phyloP scores from a whole-genome alignment of 2,888 invertebrate genomes.

The Drosophila monieri region DNA sequence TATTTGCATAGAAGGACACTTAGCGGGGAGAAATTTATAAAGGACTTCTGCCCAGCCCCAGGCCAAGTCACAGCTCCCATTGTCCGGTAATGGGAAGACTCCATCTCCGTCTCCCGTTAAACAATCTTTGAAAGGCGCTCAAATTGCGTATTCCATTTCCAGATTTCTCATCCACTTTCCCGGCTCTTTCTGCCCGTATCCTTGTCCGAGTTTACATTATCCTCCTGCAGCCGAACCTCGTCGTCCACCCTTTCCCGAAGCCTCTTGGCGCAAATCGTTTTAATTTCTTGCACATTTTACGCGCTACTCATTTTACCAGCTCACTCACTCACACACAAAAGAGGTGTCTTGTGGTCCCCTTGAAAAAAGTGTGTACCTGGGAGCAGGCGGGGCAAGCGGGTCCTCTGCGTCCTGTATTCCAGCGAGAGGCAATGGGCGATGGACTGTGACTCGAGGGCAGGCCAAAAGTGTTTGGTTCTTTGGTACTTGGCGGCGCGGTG shows the following conservation, averaged over 20 bases:
- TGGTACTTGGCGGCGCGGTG: conserved; percentile 63
- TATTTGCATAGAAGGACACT: conserved; percentile 38
- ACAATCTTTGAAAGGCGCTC: conserved; percentile 33
- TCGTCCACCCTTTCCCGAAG: conserved; percentile 19
- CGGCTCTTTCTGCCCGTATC: conserved; percentile 14
- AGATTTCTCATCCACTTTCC: conserved; percentile 32
- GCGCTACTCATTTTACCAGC: conserved; percentile 46
- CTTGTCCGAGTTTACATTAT: conserved; percentile 28
- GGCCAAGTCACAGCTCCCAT: conserved; percentile 6
- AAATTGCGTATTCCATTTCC: conserved; percentile 50
- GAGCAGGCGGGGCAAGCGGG: neutral
- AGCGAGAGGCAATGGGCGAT: conserved; percentile 49
- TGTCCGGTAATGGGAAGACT: conserved; percentile 35
- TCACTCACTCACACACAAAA: conserved; percentile 27
- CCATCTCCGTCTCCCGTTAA: conserved; percentile 18
- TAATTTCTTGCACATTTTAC: conserved; percentile 72
- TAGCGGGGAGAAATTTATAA: conserved; percentile 10
- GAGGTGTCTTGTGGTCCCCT: conserved; percentile 12
- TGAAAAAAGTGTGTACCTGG: conserved; percentile 10
- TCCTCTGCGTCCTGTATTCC: conserved; percentile 13
- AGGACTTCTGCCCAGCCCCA: conserved; percentile 1
- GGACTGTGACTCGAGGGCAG: conserved; percentile 45
- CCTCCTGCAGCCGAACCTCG: conserved; percentile 15
- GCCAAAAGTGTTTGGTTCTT: conserved; percentile 60
- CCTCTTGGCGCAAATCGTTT: conserved; percentile 58